These are phyloP conservation scores for Hyposmocoma kahamanoa DNA, from an alignment of 1,140 invertebrate species.

Conservation along the genomic window DNA sequence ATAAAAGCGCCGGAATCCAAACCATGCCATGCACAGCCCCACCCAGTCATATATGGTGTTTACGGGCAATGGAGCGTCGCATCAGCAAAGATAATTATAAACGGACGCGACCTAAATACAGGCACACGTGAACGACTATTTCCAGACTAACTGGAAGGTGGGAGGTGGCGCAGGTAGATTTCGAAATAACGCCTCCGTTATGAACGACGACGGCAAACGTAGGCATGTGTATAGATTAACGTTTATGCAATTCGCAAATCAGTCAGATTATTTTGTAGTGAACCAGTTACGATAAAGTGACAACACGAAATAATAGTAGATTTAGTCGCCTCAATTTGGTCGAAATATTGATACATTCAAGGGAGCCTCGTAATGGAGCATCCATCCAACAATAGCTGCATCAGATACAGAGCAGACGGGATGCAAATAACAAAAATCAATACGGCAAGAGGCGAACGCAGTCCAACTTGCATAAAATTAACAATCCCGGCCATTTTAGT, in stretches of 20 bases:
- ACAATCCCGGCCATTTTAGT: slow-evolving; percentile 40
- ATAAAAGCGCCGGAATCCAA: not conserved
- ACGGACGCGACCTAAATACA: slow-evolving; percentile 58
- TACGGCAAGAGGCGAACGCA: slow-evolving; percentile 48
- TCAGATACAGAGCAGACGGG: slow-evolving; percentile 59
- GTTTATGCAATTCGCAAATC: too few relatives aligned
- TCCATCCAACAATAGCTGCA: slow-evolving; percentile 57
- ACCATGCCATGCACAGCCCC: slow-evolving; percentile 15
- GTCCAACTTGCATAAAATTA: slow-evolving; percentile 62
- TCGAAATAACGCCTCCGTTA: slow-evolving; percentile 44
- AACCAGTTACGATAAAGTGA: too few relatives aligned
- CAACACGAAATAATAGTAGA: too few relatives aligned
- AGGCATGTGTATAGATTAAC: not conserved
- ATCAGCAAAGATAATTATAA: slow-evolving; percentile 59
- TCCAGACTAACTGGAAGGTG: slow-evolving; percentile 45
- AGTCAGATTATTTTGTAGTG: too few relatives aligned
- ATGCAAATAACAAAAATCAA: slow-evolving; percentile 73
- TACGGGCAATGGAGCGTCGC: slow-evolving; percentile 43
- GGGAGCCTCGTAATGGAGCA: slow-evolving; percentile 49
- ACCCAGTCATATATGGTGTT: slow-evolving; percentile 29
- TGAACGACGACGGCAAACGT: not conserved
- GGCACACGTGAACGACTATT: slow-evolving; percentile 55
- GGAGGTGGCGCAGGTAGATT: slow-evolving; percentile 48
- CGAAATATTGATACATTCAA: slow-evolving; percentile 28
- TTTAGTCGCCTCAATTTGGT: slow-evolving; percentile 2